Evolutionary conservation across 1,140 invertebrate genomes (phyloP).

Genomic region (Bombus difficillimus): DNA sequence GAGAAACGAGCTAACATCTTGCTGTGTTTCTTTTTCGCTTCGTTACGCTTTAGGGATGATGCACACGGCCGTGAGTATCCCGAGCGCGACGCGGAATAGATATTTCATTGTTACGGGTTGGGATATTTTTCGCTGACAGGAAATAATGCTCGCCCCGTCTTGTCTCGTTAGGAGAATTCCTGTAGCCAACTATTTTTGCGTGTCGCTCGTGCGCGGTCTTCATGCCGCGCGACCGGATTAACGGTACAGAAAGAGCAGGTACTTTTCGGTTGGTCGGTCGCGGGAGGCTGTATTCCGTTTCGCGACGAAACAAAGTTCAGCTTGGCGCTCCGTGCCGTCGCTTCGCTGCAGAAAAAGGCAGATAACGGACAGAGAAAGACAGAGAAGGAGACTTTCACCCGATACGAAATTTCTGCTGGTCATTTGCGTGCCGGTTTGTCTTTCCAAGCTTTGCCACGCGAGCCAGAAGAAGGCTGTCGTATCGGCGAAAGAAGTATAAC

Average conservation of each 20-base stretch:
- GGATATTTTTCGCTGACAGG: constrained; percentile 51
- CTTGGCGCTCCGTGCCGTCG: background rate
- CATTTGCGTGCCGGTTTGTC: background rate
- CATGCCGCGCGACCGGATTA: constrained; percentile 35
- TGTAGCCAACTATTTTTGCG: constrained; percentile 38
- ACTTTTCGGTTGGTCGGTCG: constrained; percentile 41
- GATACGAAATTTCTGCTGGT: background rate
- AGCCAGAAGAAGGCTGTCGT: background rate
- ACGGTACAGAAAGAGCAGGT: constrained; percentile 36
- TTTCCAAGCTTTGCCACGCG: background rate
- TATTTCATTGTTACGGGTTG: constrained; percentile 47
- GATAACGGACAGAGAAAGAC: too few relatives aligned
- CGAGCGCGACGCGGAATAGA: constrained; percentile 18
- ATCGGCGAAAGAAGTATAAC: background rate
- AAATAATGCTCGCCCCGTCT: constrained; percentile 48
- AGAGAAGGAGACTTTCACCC: background rate
- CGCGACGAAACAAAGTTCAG: constrained; percentile 40
- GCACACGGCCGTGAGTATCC: constrained; percentile 1
- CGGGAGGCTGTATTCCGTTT: background rate
- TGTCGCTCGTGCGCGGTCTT: constrained; percentile 20
- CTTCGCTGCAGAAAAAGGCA: background rate
- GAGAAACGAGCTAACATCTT: background rate
- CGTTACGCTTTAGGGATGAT: constrained; percentile 25
- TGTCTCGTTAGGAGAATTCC: constrained; percentile 49
- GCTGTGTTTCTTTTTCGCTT: constrained; percentile 27